Percentiles rank a stretch among this genome's conserved stretches.
Conservation (phyloP, 2,113 vertebrate species). For the Phainopepla nitens region DNA sequence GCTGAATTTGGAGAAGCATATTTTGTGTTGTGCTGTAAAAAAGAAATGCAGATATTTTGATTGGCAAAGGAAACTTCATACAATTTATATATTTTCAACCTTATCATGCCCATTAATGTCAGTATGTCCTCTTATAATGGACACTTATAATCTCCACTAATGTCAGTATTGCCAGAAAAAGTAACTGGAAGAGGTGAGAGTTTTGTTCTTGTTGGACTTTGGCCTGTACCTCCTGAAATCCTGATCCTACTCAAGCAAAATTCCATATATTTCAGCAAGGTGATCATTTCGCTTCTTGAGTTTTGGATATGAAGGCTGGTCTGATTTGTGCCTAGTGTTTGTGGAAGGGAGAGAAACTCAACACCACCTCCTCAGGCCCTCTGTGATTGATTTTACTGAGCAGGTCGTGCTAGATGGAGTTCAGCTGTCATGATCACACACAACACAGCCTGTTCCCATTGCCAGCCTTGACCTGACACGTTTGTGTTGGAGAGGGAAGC, state of each 20-base stretch:
- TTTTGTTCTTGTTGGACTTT: not conserved
- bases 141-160: not conserved
- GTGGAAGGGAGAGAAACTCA: fast-evolving
- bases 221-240: not conserved
- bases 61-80: not conserved
- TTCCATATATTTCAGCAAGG: not conserved
- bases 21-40: not conserved
- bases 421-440: not conserved
- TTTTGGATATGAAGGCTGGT: not conserved
- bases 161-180: not conserved
- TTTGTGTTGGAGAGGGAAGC: not conserved
- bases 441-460: fast-evolving
- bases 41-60: not conserved
- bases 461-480: not conserved
- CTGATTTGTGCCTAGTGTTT: not conserved
- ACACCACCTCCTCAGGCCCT: fast-evolving
- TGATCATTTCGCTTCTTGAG: not conserved
- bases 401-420: not conserved
- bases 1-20: not conserved
- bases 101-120: not conserved
- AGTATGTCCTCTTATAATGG: not conserved
- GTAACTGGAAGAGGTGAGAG: not conserved
- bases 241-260: not conserved
- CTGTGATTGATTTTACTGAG: not conserved
- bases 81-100: not conserved